A percentile compares a stretch with the other conserved stretches of the same genome.
Conservation (phyloP, 1,140 invertebrate genomes). For the Drosophila subobscura region DNA sequence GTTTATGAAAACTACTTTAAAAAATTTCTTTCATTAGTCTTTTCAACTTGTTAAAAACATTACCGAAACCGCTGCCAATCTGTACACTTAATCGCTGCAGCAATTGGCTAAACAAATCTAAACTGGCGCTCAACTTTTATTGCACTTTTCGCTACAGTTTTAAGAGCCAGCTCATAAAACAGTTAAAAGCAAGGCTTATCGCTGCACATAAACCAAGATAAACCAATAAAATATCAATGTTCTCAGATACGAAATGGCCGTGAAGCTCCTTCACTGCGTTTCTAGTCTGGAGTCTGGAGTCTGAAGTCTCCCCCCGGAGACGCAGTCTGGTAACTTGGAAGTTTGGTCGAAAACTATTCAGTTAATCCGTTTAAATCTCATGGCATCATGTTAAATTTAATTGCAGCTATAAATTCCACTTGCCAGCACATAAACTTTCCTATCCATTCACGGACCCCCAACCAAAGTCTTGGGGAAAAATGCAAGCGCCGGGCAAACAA, state of each 20-base stretch:
- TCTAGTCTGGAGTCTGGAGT: background rate
- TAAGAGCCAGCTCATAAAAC: conserved; percentile 39
- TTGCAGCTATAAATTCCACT: conserved; percentile 75
- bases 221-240: conserved; percentile 78
- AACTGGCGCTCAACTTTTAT: conserved; percentile 14
- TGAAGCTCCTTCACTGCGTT: conserved; percentile 8
- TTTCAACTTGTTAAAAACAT: no score
- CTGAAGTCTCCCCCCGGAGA: background rate
- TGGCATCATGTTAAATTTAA: conserved; percentile 79
- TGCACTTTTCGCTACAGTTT: background rate
- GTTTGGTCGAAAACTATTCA: conserved; percentile 67
- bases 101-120: conserved; percentile 26
- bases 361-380: conserved; percentile 77
- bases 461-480: conserved; percentile 30
- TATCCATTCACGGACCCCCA: conserved; percentile 44
- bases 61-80: no score
- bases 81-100: background rate
- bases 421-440: conserved; percentile 66
- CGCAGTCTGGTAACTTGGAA: conserved; percentile 36
- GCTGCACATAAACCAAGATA: conserved; percentile 54
- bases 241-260: conserved; percentile 25
- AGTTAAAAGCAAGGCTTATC: conserved; percentile 38
- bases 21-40: no score
- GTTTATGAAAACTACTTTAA: no score
- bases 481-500: conserved; percentile 51